A percentile compares a stretch with the other conserved stretches of the same genome.
Evolutionary conservation across 1,140 invertebrate genomes (phyloP).

Genomic region (Neelides sp.): DNA sequence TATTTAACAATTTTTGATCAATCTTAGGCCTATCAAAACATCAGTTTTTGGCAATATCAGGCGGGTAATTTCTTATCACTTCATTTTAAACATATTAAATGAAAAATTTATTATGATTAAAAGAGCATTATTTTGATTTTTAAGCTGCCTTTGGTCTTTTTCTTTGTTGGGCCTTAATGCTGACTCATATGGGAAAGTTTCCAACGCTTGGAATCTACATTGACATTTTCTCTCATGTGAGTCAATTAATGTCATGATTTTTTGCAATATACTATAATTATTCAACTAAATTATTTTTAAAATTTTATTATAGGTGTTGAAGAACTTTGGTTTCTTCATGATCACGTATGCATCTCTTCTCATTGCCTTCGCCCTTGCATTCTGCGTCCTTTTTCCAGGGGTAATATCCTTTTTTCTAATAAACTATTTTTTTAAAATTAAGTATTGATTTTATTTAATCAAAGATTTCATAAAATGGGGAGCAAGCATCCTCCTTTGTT

Average conservation of each 20-base stretch:
- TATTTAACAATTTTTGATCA: no score
- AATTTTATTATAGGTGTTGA: slow-evolving; percentile 36
- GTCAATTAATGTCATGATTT: not conserved
- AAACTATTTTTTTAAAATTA: no score
- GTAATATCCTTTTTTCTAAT: no score
- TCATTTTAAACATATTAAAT: slow-evolving; percentile 1
- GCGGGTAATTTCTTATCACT: slow-evolving; percentile 12
- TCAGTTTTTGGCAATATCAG: slow-evolving; percentile 31
- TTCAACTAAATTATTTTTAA: slow-evolving; percentile 1
- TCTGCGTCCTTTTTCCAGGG: slow-evolving; percentile 59
- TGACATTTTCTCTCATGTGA: slow-evolving; percentile 67
- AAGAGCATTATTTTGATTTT: not conserved
- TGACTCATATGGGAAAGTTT: slow-evolving; percentile 69
- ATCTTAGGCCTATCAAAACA: no score
- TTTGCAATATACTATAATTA: no score
- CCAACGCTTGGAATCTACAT: slow-evolving; percentile 71
- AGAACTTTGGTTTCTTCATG: slow-evolving; percentile 68
- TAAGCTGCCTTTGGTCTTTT: slow-evolving; percentile 48
- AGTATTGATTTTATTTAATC: no score
- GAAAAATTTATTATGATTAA: not conserved
- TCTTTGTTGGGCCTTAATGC: slow-evolving; percentile 62
- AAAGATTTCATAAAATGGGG: no score
- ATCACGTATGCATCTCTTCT: slow-evolving; percentile 64
- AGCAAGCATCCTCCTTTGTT: no score
- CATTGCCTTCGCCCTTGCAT: slow-evolving; percentile 61